Conservation (phyloP, 2,113 vertebrate genomes). For the Geothlypis trichas region DNA sequence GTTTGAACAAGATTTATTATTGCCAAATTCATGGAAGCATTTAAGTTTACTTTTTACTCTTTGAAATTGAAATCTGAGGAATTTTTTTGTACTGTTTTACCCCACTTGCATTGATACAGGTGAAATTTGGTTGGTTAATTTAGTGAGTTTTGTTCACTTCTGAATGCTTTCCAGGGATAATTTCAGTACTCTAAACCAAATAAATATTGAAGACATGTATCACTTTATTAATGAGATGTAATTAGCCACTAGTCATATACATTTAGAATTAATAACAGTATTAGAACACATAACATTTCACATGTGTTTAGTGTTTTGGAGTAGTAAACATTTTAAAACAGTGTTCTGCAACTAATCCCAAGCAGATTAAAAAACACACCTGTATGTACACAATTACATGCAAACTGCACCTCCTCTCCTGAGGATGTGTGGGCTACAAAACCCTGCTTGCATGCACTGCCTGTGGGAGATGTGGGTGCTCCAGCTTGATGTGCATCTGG, state of each 20-base stretch:
- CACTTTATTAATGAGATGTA: not conserved
- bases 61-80: not conserved
- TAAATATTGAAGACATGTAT: not conserved
- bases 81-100: not conserved
- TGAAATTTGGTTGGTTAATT: not conserved
- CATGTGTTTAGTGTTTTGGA: not conserved
- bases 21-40: not conserved
- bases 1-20: not conserved
- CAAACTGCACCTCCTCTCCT: not conserved
- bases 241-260: not conserved
- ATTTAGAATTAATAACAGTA: not conserved
- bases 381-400: accelerated
- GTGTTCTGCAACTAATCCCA: not conserved
- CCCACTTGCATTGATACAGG: not conserved
- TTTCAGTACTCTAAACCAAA: not conserved
- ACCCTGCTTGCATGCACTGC: not conserved
- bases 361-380: accelerated
- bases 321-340: not conserved
- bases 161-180: not conserved
- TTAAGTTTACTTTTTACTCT: not conserved
- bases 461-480: not conserved
- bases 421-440: not conserved
- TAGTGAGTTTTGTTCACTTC: not conserved
- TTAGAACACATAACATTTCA: not conserved
- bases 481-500: accelerated